Evolutionary conservation across 2,113 vertebrate genomes (phyloP).

Genomic region (Acrocephalus arundinaceus): DNA sequence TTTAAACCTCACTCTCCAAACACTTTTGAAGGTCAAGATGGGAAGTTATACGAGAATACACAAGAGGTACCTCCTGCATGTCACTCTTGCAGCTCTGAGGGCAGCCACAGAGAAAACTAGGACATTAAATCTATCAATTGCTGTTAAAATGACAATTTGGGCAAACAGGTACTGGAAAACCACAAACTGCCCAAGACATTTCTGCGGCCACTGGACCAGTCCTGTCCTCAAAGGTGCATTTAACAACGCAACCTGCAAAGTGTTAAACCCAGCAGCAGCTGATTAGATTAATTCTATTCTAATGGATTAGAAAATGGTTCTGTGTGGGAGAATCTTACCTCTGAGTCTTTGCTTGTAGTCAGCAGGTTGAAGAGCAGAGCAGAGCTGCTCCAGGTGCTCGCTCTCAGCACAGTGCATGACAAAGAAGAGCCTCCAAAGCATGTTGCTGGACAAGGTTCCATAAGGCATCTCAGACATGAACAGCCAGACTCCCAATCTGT

Average conservation of each 20-base stretch:
- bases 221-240: neutral
- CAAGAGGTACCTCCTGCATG: neutral
- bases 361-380: constrained; percentile 56
- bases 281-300: too few species aligned
- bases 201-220: neutral
- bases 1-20: neutral
- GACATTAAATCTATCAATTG: neutral
- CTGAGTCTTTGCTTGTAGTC: constrained; percentile 79
- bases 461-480: constrained; percentile 99
- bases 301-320: neutral
- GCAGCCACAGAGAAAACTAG: neutral
- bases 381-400: constrained; percentile 76
- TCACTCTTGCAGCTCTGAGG: neutral
- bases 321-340: constrained; percentile 67
- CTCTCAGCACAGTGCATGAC: constrained; percentile 91
- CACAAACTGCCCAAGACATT: neutral
- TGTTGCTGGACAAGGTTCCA: constrained; percentile 87
- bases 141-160: neutral
- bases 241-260: neutral
- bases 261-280: neutral
- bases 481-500: constrained; percentile 94
- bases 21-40: neutral
- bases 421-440: constrained; percentile 96
- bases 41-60: accelerated
- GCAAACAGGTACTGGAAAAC: neutral